Evolutionary conservation across 1,140 invertebrate genomes (phyloP), one percentile per base, ranked within the genome.

Genomic region (Telenomus remus): DNA sequence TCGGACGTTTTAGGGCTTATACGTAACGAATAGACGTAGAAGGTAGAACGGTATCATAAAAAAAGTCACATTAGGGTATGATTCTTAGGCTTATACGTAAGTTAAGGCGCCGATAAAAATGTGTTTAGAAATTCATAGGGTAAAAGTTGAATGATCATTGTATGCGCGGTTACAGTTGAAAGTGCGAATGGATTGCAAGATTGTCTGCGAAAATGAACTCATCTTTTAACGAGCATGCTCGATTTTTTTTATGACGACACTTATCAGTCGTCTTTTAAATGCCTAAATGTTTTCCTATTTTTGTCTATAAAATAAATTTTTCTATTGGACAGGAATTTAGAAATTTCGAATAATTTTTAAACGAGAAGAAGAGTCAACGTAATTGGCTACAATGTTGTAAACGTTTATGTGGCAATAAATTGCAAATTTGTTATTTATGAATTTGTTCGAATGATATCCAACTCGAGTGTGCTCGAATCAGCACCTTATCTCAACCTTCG

Each of bases 1-100:
- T 1, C n/a, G 37, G 71, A 70, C 11, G 49, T 68, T 27, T 27
- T 78, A 75, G 44, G 66, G 66, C 71, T 71, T 75, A 71, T 33
- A 75, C 15, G 46, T 78, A 78, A 71, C 13, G 61, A 78, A 66
- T 78, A 78, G 60, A 39, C 42, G 61, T 78, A 78, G 70, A 61
- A 13, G 43, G 47, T 73, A 78, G 65, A 66, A 50, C n/a, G 65
- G 64, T 48, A 63, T 68, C 48, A n/a, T 70, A 54, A 66, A 51
- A 14, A 55, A 60, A 48, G 51, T 63, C 60, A 44, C 13, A 59
- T 71, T 74, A 78, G 63, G 34, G 37, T 78, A 74, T 57, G 63
- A 60, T 63, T 71, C 19, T 68, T 78, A 74, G 68, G 57, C 59
- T 51, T 71, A 78, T 35, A 70, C 50, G 53, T 76, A 74, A 66